phyloP scores from a whole-genome alignment of 2,113 vertebrate genomes.

The Perccottus glenii region DNA sequence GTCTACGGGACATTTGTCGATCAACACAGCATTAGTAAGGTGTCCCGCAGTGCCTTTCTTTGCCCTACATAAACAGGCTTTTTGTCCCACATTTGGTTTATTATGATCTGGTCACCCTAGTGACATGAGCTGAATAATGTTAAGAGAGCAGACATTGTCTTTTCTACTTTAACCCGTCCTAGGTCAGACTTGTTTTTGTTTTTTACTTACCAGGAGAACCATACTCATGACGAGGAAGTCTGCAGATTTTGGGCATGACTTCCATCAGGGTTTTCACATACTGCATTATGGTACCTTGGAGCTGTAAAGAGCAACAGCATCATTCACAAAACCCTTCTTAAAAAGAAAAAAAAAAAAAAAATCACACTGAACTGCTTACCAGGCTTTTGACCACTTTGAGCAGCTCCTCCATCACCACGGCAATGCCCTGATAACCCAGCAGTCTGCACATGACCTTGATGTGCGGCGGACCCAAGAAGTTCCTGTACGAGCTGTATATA shows the following conservation, averaged over 20 bases:
- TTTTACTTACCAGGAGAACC: slow-evolving; percentile 88
- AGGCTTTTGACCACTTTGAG: slow-evolving; percentile 98
- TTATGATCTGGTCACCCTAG: too few relatives aligned
- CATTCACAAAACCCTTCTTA: background rate
- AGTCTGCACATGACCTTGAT: slow-evolving; percentile 98
- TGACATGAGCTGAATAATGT: too few relatives aligned
- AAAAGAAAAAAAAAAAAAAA: background rate
- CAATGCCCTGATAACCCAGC: slow-evolving; percentile 97
- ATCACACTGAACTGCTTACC: slow-evolving; percentile 75
- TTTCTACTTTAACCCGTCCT: too few relatives aligned
- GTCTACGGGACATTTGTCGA: too few relatives aligned
- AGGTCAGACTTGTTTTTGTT: too few relatives aligned
- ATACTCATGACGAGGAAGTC: slow-evolving; percentile 95
- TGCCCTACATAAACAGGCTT: too few relatives aligned
- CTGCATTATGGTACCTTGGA: slow-evolving; percentile 97
- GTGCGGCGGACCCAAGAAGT: slow-evolving; percentile 97
- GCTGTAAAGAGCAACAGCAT: slow-evolving; percentile 67
- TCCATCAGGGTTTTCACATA: slow-evolving; percentile 99
- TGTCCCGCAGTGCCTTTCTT: too few relatives aligned
- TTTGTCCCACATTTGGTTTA: too few relatives aligned
- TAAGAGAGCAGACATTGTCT: too few relatives aligned
- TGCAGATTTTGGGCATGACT: slow-evolving; percentile 99
- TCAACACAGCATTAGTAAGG: too few relatives aligned
- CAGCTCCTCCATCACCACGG: slow-evolving; percentile 98
- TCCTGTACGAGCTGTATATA: slow-evolving; percentile 94